A percentile compares a stretch with the other conserved stretches of the same genome.
phyloP scores from a whole-genome alignment of 2,888 invertebrate genomes.

The Lydus trimaculatus region DNA sequence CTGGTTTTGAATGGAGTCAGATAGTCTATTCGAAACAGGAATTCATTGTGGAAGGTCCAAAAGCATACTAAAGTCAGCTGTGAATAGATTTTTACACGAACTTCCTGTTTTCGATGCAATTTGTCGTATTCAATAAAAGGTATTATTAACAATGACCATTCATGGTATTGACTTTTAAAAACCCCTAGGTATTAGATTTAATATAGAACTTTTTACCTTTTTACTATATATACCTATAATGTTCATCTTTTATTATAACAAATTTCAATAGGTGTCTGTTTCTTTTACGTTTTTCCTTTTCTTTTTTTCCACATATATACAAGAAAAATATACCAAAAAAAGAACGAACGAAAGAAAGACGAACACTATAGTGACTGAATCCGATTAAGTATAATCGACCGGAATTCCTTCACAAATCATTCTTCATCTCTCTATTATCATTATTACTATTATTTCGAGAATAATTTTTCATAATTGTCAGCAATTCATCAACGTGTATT shows the following conservation, averaged over 20 bases:
- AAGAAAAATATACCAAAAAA: slow-evolving; percentile 5
- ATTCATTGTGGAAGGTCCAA: slow-evolving; percentile 56
- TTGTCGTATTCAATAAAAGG: slow-evolving; percentile 58
- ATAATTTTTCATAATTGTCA: slow-evolving; percentile 35
- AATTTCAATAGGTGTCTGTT: slow-evolving; percentile 42
- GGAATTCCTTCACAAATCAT: slow-evolving; percentile 50
- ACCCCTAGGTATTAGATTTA: slow-evolving; percentile 57
- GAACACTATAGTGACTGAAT: slow-evolving; percentile 36
- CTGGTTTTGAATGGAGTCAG: slow-evolving; percentile 55
- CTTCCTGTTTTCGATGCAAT: slow-evolving; percentile 63
- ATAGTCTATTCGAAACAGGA: slow-evolving; percentile 56
- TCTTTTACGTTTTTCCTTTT: slow-evolving; percentile 33
- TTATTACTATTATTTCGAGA: slow-evolving; percentile 32
- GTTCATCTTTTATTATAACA: slow-evolving; percentile 36
- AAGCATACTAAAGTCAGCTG: slow-evolving; percentile 54
- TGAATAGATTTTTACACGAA: slow-evolving; percentile 59
- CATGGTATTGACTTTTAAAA: slow-evolving; percentile 59
- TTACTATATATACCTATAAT: too few relatives aligned
- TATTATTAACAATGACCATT: slow-evolving; percentile 57
- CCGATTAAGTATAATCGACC: slow-evolving; percentile 44
- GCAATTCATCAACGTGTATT: slow-evolving; percentile 15
- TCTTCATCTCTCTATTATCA: slow-evolving; percentile 37
- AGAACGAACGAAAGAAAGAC: not conserved
- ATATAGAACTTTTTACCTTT: slow-evolving; percentile 53
- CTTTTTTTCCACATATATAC: not conserved